Percentiles rank a stretch among this genome's conserved stretches.
These are phyloP conservation scores for Onychostruthus taczanowskii DNA, from an alignment of 2,113 vertebrate species.

Conservation along the genomic window DNA sequence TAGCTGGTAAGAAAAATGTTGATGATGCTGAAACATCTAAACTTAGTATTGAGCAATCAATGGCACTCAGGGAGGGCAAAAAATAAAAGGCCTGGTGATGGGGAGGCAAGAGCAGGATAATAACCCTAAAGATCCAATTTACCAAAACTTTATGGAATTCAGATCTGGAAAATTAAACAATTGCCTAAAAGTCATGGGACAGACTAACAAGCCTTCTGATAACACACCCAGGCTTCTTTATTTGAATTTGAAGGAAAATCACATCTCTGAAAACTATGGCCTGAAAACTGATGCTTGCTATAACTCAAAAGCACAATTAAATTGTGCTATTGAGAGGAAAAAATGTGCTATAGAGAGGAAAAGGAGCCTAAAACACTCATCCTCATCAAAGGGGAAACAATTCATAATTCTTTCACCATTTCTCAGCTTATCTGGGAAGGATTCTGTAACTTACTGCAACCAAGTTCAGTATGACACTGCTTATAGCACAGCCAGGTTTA, in stretches of 20 bases:
- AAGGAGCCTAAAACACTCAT: neutral
- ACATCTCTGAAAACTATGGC: neutral
- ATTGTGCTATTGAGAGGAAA: neutral
- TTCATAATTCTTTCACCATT: neutral
- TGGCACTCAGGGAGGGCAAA: neutral
- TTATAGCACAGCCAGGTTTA: neutral
- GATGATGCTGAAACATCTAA: neutral
- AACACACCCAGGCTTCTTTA: neutral
- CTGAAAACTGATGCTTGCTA: neutral
- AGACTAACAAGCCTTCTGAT: neutral
- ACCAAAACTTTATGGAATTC: neutral
- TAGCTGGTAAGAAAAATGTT: neutral
- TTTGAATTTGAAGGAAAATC: neutral
- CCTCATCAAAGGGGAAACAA: neutral
- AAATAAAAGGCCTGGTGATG: fast-evolving
- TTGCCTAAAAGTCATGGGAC: neutral
- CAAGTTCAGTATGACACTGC: neutral
- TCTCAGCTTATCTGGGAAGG: neutral
- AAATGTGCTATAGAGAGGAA: neutral
- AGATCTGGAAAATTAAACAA: neutral
- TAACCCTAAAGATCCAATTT: neutral
- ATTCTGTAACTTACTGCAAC: neutral
- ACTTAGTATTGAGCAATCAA: neutral
- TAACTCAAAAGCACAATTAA: neutral
- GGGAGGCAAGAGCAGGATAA: neutral